Evolutionary conservation across 2,113 vertebrate species (phyloP).

Genomic region (Sander vitreus): DNA sequence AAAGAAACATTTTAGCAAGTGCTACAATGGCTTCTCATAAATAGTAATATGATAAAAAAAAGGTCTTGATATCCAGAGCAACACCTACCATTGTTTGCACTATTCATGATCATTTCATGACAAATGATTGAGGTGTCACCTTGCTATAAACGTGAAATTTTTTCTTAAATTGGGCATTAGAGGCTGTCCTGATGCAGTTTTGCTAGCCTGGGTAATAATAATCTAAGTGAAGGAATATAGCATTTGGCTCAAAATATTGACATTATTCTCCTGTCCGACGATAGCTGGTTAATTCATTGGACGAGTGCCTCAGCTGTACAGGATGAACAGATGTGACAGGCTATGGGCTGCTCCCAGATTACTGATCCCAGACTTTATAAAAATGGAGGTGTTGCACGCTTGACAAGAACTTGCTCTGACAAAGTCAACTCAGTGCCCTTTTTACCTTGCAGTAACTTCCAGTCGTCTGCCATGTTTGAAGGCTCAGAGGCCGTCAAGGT

Average conservation of each 20-base stretch:
- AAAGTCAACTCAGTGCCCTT: constrained; percentile 58
- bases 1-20: background rate
- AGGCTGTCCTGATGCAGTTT: background rate
- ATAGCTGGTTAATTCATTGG: constrained; percentile 3
- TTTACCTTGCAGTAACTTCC: constrained; percentile 86
- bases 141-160: background rate
- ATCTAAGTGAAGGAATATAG: background rate
- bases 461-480: constrained; percentile 90
- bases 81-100: constrained; percentile 3
- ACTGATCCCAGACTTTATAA: constrained; percentile 1
- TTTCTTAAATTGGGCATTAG: background rate
- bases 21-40: background rate
- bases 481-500: constrained; percentile 76
- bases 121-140: constrained; percentile 6
- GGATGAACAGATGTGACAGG: constrained; percentile 23
- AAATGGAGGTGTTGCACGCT: background rate
- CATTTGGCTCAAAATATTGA: constrained; percentile 12
- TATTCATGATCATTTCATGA: background rate
- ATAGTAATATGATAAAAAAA: constrained; percentile 9
- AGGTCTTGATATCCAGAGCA: constrained; percentile 7
- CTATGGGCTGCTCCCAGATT: constrained; percentile 14
- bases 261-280: constrained; percentile 11
- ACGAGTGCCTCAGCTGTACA: background rate
- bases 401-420: constrained; percentile 62
- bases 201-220: background rate